Percentiles rank a stretch among this genome's conserved stretches.
Evolutionary conservation across 2,113 vertebrate genomes (phyloP).

Genomic region (Periophthalmus modestus): DNA sequence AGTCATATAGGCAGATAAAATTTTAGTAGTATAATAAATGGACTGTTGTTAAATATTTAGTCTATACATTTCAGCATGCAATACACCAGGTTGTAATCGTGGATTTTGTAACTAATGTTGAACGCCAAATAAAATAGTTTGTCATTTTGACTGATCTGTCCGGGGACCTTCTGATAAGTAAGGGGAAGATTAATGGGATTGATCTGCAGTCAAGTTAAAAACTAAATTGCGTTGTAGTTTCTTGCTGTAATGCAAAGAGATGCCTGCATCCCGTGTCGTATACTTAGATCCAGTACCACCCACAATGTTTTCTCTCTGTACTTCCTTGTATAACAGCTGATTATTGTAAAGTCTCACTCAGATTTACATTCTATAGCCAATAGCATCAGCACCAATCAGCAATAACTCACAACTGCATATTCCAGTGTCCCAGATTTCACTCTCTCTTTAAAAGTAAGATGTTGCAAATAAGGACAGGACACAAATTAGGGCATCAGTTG

Average conservation of each 20-base stretch:
- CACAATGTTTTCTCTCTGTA: not conserved
- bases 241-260: slow-evolving; percentile 30
- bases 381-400: not conserved
- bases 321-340: not conserved
- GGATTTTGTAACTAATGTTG: slow-evolving; percentile 23
- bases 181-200: slow-evolving; percentile 27
- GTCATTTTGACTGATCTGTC: slow-evolving; percentile 6
- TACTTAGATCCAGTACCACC: slow-evolving; percentile 8
- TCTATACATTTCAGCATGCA: not conserved
- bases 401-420: not conserved
- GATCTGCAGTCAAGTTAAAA: slow-evolving; percentile 22
- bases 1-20: not conserved
- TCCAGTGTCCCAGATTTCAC: slow-evolving; percentile 36
- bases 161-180: slow-evolving; percentile 19
- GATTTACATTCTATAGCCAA: not conserved
- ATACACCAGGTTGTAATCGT: slow-evolving; percentile 36
- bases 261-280: slow-evolving; percentile 31
- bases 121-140: slow-evolving; percentile 21
- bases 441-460: slow-evolving; percentile 20
- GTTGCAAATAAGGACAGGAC: slow-evolving; percentile 35
- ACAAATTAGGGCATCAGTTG: slow-evolving; percentile 35
- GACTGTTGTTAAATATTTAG: not conserved
- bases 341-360: not conserved
- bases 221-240: slow-evolving; percentile 14
- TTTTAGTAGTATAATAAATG: not conserved